Conservation (phyloP, 2,888 invertebrate species). For the Ochropleura plecta region DNA sequence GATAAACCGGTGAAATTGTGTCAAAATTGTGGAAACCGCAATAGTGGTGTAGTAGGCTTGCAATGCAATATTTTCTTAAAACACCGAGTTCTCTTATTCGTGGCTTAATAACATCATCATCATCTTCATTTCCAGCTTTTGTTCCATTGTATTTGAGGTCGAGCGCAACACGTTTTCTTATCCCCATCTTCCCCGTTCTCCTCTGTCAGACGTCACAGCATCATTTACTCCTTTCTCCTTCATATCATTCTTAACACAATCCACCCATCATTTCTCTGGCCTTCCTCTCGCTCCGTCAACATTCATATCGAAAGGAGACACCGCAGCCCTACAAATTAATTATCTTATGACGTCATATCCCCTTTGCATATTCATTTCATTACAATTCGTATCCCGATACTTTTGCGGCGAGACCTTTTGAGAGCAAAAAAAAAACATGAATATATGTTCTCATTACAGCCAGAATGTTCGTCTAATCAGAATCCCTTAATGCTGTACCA, state of each 20-base stretch:
- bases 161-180: too few relatives aligned
- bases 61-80: not conserved
- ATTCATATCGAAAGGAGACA: conserved; percentile 2
- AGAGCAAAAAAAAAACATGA: conserved; percentile 48
- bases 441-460: conserved; percentile 72
- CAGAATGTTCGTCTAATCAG: conserved; percentile 80
- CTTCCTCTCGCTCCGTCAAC: too few relatives aligned
- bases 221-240: too few relatives aligned
- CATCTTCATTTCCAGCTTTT: too few relatives aligned
- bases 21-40: conserved; percentile 6
- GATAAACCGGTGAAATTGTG: conserved; percentile 21
- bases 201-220: too few relatives aligned
- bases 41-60: not conserved
- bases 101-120: not conserved
- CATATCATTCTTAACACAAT: too few relatives aligned
- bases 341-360: conserved; percentile 20
- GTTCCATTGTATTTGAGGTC: too few relatives aligned
- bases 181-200: too few relatives aligned
- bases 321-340: conserved; percentile 17
- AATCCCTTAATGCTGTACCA: conserved; percentile 72
- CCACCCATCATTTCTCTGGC: too few relatives aligned
- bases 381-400: conserved; percentile 61
- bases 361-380: conserved; percentile 64
- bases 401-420: conserved; percentile 62
- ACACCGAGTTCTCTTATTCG: not conserved